A percentile compares a stretch with the other conserved stretches of the same genome.
These are phyloP conservation scores for Homalodisca vitripennis DNA, from an alignment of 1,140 invertebrate species.

Conservation along the genomic window DNA sequence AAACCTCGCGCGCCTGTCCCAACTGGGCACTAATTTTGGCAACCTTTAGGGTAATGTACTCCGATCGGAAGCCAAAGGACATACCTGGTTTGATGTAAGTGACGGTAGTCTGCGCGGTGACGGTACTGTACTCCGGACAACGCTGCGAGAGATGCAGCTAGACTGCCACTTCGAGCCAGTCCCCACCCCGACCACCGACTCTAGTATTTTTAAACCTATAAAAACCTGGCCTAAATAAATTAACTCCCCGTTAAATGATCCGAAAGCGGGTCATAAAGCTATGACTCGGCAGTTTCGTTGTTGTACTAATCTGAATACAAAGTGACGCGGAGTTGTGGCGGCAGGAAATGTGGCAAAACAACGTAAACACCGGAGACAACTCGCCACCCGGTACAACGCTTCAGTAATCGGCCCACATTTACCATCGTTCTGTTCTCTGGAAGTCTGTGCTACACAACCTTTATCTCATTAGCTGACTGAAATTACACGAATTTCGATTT, in stretches of 20 bases:
- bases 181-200: neutral
- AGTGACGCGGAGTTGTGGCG: too few relatives aligned
- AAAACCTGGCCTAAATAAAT: slow-evolving; percentile 26
- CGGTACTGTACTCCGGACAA: too few relatives aligned
- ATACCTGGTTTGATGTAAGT: neutral
- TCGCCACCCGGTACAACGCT: too few relatives aligned
- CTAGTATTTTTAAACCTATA: slow-evolving; percentile 23
- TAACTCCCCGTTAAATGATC: slow-evolving; percentile 6
- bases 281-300: too few relatives aligned
- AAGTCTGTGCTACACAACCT: too few relatives aligned
- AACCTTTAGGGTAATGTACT: slow-evolving; percentile 14
- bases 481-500: too few relatives aligned
- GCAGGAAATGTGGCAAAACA: too few relatives aligned
- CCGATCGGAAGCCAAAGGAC: slow-evolving; percentile 6
- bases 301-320: too few relatives aligned
- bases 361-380: too few relatives aligned
- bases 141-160: neutral
- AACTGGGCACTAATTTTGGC: slow-evolving; percentile 8
- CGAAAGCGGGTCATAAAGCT: slow-evolving; percentile 20
- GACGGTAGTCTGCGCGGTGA: neutral
- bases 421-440: too few relatives aligned
- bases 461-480: too few relatives aligned
- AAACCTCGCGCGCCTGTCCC: slow-evolving; percentile 4
- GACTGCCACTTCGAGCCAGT: neutral
- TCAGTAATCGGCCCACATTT: too few relatives aligned